phyloP scores from a whole-genome alignment of 2,888 invertebrate species.

The Zygaena filipendulae region DNA sequence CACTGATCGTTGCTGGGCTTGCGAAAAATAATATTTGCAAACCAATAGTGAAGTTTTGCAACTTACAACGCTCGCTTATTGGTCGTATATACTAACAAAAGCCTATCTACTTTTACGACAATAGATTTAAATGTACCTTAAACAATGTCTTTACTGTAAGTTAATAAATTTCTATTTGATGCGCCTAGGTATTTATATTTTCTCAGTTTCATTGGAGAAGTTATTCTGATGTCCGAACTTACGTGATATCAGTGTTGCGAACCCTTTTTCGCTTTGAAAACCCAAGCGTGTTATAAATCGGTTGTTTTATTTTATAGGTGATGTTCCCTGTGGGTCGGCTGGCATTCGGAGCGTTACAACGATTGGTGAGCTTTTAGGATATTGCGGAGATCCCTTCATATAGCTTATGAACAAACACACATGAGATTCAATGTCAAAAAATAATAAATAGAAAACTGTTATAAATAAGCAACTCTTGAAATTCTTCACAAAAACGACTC shows the following conservation, averaged over 20 bases:
- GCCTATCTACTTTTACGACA: neutral
- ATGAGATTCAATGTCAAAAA: too few relatives aligned
- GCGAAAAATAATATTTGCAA: conserved; percentile 62
- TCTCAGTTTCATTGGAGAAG: too few relatives aligned
- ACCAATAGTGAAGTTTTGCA: conserved; percentile 50
- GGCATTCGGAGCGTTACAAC: conserved; percentile 30
- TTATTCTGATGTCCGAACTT: conserved; percentile 38
- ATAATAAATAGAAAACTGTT: too few relatives aligned
- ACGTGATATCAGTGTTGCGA: conserved; percentile 44
- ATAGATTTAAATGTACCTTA: neutral
- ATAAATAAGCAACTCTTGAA: too few relatives aligned
- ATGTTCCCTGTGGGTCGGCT: conserved; percentile 41
- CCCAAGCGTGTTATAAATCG: conserved; percentile 60
- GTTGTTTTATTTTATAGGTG: conserved; percentile 66
- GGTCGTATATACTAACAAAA: conserved; percentile 22
- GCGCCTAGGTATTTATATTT: too few relatives aligned
- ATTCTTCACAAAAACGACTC: conserved; percentile 8
- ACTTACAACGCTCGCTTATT: conserved; percentile 34
- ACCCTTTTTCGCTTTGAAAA: conserved; percentile 51
- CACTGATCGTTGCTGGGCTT: conserved; percentile 42
- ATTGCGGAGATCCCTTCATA: conserved; percentile 34
- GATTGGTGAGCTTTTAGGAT: conserved; percentile 52
- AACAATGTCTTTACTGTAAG: too few relatives aligned
- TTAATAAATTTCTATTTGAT: too few relatives aligned
- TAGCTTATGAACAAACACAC: too few relatives aligned